phyloP scores from a whole-genome alignment of 1,140 invertebrate species.

The Saccostrea glomerata region DNA sequence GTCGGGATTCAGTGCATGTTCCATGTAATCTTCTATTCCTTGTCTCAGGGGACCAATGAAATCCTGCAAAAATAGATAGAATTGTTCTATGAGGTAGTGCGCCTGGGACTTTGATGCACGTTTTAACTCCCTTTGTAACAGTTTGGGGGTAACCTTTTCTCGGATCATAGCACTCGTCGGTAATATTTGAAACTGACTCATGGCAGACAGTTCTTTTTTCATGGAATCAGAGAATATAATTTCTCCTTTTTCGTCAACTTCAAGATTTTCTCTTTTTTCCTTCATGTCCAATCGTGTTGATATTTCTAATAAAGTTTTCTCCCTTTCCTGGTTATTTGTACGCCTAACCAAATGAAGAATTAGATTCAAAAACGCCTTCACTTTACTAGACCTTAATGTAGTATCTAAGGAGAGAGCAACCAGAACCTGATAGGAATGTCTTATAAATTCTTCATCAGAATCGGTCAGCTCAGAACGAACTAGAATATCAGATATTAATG shows the following conservation, averaged over 20 bases:
- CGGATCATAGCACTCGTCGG: neutral
- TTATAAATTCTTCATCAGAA: neutral
- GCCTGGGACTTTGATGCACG: conserved; percentile 30
- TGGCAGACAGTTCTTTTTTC: neutral
- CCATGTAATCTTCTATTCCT: conserved; percentile 66
- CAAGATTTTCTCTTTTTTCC: neutral
- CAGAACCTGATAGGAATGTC: neutral
- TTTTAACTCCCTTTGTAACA: conserved; percentile 19
- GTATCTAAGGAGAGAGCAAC: neutral
- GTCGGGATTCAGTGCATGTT: neutral
- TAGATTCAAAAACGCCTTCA: neutral
- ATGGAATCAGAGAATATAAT: neutral
- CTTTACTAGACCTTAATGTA: neutral
- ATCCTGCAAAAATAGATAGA: conserved; percentile 87
- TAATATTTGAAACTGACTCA: neutral
- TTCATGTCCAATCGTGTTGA: neutral
- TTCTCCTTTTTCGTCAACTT: neutral
- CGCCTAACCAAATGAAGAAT: neutral
- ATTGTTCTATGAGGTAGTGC: conserved; percentile 88
- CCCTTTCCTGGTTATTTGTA: neutral
- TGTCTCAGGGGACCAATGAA: conserved; percentile 74
- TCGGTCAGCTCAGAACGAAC: neutral
- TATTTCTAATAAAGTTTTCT: neutral
- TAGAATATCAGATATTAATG: neutral
- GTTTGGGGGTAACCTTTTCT: neutral